Conservation (phyloP, 2,113 vertebrate genomes). For the Bos javanicus region DNA sequence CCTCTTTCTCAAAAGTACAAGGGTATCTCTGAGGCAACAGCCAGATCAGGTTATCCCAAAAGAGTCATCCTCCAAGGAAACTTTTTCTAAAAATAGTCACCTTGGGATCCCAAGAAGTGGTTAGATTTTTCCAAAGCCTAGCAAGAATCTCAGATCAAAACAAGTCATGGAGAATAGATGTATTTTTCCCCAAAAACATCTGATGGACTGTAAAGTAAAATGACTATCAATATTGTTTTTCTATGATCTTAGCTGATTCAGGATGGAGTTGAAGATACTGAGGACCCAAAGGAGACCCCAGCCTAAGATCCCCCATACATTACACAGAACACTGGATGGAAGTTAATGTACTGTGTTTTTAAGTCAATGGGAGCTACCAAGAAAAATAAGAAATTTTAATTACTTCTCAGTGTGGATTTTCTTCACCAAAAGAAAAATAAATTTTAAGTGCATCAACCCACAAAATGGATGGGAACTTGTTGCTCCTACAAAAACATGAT, state of each 20-base stretch:
- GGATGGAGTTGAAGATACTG: background rate
- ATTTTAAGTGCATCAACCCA: background rate
- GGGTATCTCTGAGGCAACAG: background rate
- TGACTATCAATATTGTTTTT: background rate
- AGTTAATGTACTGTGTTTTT: background rate
- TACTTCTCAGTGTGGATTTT: background rate
- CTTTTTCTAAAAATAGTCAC: background rate
- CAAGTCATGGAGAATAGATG: background rate
- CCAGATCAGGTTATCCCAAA: background rate
- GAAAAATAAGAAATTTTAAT: background rate
- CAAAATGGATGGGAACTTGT: background rate
- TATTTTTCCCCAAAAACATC: background rate
- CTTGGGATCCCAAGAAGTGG: background rate
- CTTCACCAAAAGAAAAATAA: background rate
- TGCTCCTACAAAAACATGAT: background rate
- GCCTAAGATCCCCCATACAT: background rate
- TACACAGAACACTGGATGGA: background rate
- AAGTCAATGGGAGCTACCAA: background rate
- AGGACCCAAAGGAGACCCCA: background rate
- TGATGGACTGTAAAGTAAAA: background rate
- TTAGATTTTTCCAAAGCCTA: background rate
- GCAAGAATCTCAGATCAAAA: background rate
- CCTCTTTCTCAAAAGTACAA: background rate
- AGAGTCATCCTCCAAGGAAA: background rate
- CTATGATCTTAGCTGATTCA: background rate